A percentile compares a stretch with the other conserved stretches of the same genome.
phyloP scores from a whole-genome alignment of 2,888 invertebrate species.

The Leptura quadrifasciata region DNA sequence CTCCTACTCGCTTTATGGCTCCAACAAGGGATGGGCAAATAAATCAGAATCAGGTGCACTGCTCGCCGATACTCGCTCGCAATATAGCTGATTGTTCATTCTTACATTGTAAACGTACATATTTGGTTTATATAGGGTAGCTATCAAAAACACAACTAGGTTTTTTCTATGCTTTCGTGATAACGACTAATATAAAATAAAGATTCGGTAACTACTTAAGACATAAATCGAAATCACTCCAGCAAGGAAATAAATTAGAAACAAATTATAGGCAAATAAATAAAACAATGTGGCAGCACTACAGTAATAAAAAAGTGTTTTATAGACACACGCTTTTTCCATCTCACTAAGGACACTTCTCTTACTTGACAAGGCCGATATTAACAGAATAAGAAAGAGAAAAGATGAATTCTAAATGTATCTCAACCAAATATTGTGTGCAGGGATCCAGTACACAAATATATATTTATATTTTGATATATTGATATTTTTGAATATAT shows the following conservation, averaged over 20 bases:
- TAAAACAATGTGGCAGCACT: neutral
- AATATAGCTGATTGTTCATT: slow-evolving; percentile 31
- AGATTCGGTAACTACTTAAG: neutral
- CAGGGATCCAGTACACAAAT: too few relatives aligned
- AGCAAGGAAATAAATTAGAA: neutral
- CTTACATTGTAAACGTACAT: slow-evolving; percentile 18
- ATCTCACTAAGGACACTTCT: too few relatives aligned
- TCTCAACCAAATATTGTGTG: too few relatives aligned
- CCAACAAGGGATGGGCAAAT: slow-evolving; percentile 64
- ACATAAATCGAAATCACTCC: neutral
- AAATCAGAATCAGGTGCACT: slow-evolving; percentile 70
- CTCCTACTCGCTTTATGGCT: slow-evolving; percentile 67
- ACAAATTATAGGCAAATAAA: neutral
- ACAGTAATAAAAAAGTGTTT: neutral
- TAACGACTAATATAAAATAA: neutral
- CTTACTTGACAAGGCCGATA: too few relatives aligned
- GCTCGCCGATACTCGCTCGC: slow-evolving; percentile 10
- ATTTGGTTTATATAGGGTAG: neutral
- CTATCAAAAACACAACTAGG: neutral
- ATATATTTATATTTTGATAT: too few relatives aligned
- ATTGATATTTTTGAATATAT: too few relatives aligned
- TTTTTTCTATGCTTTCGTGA: neutral
- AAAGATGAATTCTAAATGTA: too few relatives aligned
- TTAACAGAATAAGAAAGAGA: too few relatives aligned
- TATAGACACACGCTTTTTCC: neutral